These are phyloP conservation scores for Sphaerophoria rueppellii DNA, from an alignment of 2,888 invertebrate species.

Conservation along the genomic window DNA sequence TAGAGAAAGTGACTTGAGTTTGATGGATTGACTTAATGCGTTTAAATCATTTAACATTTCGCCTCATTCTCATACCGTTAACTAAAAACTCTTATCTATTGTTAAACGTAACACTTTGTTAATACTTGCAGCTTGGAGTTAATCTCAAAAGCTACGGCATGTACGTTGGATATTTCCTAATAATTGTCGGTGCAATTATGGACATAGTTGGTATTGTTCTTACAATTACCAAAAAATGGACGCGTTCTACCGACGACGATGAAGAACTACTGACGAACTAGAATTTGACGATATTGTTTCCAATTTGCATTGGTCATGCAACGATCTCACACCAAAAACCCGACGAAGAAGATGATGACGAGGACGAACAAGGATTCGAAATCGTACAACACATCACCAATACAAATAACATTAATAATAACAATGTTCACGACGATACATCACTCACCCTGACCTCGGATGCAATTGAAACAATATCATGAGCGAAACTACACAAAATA, in stretches of 20 bases:
- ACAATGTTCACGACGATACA: slow-evolving; percentile 27
- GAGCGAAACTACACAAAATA: slow-evolving; percentile 14
- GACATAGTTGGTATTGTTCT: slow-evolving; percentile 78
- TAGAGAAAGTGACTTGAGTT: too few relatives aligned
- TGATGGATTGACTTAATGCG: too few relatives aligned
- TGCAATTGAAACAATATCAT: slow-evolving; percentile 58
- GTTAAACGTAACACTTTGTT: background rate
- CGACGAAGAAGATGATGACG: slow-evolving; percentile 24
- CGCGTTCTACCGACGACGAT: slow-evolving; percentile 76
- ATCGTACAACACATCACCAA: slow-evolving; percentile 17
- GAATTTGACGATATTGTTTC: slow-evolving; percentile 66
- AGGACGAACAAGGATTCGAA: slow-evolving; percentile 27
- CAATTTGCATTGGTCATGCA: slow-evolving; percentile 55
- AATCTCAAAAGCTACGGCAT: slow-evolving; percentile 78
- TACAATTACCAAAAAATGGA: slow-evolving; percentile 80
- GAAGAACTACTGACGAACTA: slow-evolving; percentile 78
- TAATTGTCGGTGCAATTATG: slow-evolving; percentile 77
- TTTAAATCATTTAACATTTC: too few relatives aligned
- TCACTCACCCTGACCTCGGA: slow-evolving; percentile 52
- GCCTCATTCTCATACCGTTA: too few relatives aligned
- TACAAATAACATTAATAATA: too few relatives aligned
- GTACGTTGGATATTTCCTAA: slow-evolving; percentile 78
- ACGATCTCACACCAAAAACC: slow-evolving; percentile 66
- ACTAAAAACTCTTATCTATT: background rate
- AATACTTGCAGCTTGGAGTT: slow-evolving; percentile 77